Conservation (phyloP, 2,888 invertebrate genomes). For the Euphydryas editha region DNA sequence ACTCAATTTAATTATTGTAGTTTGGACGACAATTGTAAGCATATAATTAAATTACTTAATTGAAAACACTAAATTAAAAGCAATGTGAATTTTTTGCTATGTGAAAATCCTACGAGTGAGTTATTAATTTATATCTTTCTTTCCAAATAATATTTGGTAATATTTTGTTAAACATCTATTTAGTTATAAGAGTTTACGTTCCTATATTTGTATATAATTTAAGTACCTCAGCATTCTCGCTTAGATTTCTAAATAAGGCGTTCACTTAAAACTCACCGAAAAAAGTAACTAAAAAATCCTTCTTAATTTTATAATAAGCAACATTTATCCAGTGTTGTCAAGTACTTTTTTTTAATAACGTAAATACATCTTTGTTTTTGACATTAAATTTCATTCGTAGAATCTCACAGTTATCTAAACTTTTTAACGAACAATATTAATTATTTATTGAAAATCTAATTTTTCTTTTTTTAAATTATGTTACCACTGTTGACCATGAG, state of each 20-base stretch:
- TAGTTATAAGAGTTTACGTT: slow-evolving; percentile 64
- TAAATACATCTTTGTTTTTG: not conserved
- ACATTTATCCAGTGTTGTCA: not conserved
- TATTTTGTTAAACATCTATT: slow-evolving; percentile 16
- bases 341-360: not conserved
- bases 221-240: slow-evolving; percentile 44
- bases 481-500: slow-evolving; percentile 38
- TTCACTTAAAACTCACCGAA: slow-evolving; percentile 19
- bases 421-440: not conserved
- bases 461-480: slow-evolving; percentile 2
- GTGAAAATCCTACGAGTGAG: not conserved
- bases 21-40: no score
- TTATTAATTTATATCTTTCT: slow-evolving; percentile 1
- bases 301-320: not conserved
- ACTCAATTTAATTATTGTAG: no score
- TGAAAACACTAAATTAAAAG: not conserved
- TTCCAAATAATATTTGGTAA: slow-evolving; percentile 13
- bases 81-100: not conserved
- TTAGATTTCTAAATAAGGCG: slow-evolving; percentile 14
- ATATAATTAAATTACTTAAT: no score
- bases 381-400: slow-evolving; percentile 20
- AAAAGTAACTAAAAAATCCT: slow-evolving; percentile 11
- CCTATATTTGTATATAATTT: slow-evolving; percentile 61
- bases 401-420: slow-evolving; percentile 40
- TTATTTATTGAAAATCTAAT: slow-evolving; percentile 1